Conservation (phyloP, 2,888 invertebrate species). For the Gymnocheta viridis region DNA sequence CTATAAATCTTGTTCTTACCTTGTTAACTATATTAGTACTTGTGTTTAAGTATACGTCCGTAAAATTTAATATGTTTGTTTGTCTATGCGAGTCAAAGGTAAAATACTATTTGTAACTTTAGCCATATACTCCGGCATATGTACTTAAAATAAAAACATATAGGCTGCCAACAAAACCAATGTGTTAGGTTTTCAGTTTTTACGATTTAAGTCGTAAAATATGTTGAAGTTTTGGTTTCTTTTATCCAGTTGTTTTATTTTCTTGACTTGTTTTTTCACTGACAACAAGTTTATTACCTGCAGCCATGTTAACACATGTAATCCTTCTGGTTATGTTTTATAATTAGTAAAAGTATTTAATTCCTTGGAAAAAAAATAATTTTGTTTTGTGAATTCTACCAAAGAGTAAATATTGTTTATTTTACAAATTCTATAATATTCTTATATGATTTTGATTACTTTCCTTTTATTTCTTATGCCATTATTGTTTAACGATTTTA, state of each 20-base stretch:
- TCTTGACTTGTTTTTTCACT: not conserved
- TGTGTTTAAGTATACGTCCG: not conserved
- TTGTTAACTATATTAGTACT: slow-evolving; percentile 37
- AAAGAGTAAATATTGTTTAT: not conserved
- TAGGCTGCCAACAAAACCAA: slow-evolving; percentile 15
- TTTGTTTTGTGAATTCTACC: not conserved
- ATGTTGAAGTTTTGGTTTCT: slow-evolving; percentile 28
- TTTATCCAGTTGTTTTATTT: not conserved
- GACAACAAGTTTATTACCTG: slow-evolving; percentile 46
- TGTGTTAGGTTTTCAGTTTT: slow-evolving; percentile 43
- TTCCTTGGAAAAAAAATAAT: not conserved
- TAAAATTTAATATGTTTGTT: not conserved
- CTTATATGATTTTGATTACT: not conserved
- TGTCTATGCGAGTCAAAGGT: not conserved
- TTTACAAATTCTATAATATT: not conserved
- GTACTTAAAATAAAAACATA: not conserved
- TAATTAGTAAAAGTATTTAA: slow-evolving; percentile 40
- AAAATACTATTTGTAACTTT: not conserved
- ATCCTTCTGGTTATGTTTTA: slow-evolving; percentile 49
- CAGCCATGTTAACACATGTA: slow-evolving; percentile 37
- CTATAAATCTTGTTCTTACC: slow-evolving; percentile 55
- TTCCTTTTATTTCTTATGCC: not conserved
- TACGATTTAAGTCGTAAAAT: slow-evolving; percentile 50
- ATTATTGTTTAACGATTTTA: too few relatives aligned
- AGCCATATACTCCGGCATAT: not conserved